Evolutionary conservation across 1,140 invertebrate species (phyloP).

Genomic region (Caligus rogercresseyi): DNA sequence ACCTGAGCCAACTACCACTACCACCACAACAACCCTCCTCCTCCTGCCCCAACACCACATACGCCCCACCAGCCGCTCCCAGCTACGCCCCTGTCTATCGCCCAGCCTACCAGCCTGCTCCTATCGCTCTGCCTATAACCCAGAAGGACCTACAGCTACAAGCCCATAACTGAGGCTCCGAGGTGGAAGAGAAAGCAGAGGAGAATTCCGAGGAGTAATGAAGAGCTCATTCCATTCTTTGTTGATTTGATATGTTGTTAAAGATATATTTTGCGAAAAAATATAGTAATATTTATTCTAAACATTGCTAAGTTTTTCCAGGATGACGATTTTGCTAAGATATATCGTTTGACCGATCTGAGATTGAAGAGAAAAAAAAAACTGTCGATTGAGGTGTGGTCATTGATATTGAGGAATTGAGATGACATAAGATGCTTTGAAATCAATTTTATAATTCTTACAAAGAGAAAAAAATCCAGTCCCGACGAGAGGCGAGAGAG

Average conservation of each 20-base stretch:
- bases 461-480: too few relatives aligned
- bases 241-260: neutral
- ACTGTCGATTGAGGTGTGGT: too few relatives aligned
- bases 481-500: too few relatives aligned
- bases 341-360: too few relatives aligned
- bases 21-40: neutral
- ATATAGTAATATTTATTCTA: too few relatives aligned
- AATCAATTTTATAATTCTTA: too few relatives aligned
- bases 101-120: neutral
- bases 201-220: neutral
- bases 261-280: too few relatives aligned
- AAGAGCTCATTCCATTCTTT: neutral
- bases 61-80: neutral
- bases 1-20: neutral
- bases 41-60: neutral
- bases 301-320: too few relatives aligned
- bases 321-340: too few relatives aligned
- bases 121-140: neutral
- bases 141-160: neutral
- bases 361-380: too few relatives aligned
- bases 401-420: too few relatives aligned
- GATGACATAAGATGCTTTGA: too few relatives aligned
- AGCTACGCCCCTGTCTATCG: neutral
- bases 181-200: neutral
- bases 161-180: constrained; percentile 2